phyloP scores from a whole-genome alignment of 2,888 invertebrate genomes.

The Tineola bisselliella region DNA sequence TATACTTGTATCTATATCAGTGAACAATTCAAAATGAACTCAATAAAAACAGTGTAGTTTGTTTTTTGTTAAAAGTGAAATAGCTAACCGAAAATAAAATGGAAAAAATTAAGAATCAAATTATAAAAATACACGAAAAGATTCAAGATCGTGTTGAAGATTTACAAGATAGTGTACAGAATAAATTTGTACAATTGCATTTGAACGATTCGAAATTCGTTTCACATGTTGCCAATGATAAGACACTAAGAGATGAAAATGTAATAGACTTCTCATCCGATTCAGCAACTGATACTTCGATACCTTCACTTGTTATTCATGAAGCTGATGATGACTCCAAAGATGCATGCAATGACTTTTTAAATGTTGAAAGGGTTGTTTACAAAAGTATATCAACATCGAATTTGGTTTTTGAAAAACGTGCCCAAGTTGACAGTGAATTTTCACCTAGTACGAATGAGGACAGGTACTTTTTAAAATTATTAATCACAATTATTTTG shows the following conservation, averaged over 20 bases:
- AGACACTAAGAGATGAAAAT: neutral
- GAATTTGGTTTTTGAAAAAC: conserved; percentile 29
- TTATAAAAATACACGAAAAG: conserved; percentile 48
- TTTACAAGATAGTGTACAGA: conserved; percentile 52
- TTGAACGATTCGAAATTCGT: conserved; percentile 39
- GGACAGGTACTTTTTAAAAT: no score
- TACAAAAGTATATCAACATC: conserved; percentile 39
- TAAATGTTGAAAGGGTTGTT: conserved; percentile 39
- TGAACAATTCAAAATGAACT: neutral
- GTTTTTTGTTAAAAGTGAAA: neutral
- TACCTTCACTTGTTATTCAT: conserved; percentile 46
- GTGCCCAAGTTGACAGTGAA: conserved; percentile 24
- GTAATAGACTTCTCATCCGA: neutral
- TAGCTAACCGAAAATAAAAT: conserved; percentile 45
- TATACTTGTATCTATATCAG: no score
- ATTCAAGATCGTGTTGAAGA: conserved; percentile 54
- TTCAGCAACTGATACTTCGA: conserved; percentile 21
- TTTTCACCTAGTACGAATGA: conserved; percentile 42
- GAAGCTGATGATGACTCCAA: conserved; percentile 33
- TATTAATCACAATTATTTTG: no score
- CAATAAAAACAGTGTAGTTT: neutral
- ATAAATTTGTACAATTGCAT: conserved; percentile 34
- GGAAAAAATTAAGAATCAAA: conserved; percentile 39
- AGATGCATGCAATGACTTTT: conserved; percentile 38
- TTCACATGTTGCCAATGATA: conserved; percentile 28